Evolutionary conservation across 2,888 invertebrate species (phyloP), one percentile per base, ranked within the genome.

Genomic region (Thalpophila matura): DNA sequence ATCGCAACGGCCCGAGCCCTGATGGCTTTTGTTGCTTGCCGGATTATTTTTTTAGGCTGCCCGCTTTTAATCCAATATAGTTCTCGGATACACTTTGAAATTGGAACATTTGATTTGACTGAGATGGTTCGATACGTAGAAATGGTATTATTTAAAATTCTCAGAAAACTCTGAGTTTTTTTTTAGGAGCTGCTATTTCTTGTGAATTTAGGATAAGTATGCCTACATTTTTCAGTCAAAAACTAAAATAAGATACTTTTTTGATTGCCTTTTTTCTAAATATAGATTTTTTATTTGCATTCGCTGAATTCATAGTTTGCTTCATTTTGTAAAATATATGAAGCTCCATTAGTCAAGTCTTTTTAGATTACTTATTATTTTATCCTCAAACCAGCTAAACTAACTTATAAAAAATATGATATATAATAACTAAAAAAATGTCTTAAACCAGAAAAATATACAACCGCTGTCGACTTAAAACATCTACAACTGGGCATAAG

Each of bases 1-100:
- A 83, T 82, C 76, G 79, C 64, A 75, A 43, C 64, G 73, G 63
- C 73, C 78, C 76, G 74, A 80, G 79, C 79, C 74, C 77, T 72
- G 80, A 85, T 84, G 71, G 78, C 71, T 66, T 78, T 81, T 77
- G 74, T 77, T 75, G 69, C 64, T 51, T 40, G 51, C 62, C 53
- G 76, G 73, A 66, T 75, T 73, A 72, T 72, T 75, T 75, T 71
- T 77, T 79, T 73, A 70, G 73, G 50, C 33, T 26, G 9, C 27
- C 43, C 29, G 50, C 16, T 60, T 70, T 78, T 78, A 62, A 78
- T 75, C 65, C 50, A 58, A 65, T 69, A 60, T 45, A 65, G 64
- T 61, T 68, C 51, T 45, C 40, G 22, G 22, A 62, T 26, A 43
- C 50, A 73, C 46, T 70, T 66, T 43, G 42, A 43, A 62, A 56